Evolutionary conservation across 2,113 vertebrate genomes (phyloP).

Genomic region (Pomatorhinus ruficollis): DNA sequence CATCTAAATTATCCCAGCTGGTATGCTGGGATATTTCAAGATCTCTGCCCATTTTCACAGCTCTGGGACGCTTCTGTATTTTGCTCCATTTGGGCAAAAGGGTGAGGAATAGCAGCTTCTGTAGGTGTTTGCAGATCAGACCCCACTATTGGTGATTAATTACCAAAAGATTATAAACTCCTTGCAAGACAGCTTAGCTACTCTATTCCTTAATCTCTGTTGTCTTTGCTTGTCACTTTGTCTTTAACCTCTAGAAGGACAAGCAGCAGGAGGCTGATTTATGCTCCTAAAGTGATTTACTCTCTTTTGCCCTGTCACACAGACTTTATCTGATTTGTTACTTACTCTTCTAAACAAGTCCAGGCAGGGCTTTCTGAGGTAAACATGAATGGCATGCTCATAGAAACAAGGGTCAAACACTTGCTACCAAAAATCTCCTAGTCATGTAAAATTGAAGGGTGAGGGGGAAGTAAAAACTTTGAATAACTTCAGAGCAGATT

Average conservation of each 20-base stretch:
- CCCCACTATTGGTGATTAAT: neutral
- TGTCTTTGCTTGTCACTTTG: neutral
- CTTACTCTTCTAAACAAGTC: neutral
- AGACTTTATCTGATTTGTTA: neutral
- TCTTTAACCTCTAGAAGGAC: constrained; percentile 7
- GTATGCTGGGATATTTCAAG: neutral
- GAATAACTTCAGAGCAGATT: neutral
- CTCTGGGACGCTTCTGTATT: neutral
- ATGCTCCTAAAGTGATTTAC: neutral
- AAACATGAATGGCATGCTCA: neutral
- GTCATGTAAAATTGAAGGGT: neutral
- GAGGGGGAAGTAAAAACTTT: neutral
- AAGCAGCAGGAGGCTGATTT: neutral
- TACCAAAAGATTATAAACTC: neutral
- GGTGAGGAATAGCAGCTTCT: neutral
- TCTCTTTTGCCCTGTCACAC: neutral
- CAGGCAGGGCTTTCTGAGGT: neutral
- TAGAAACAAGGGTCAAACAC: neutral
- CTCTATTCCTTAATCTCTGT: neutral
- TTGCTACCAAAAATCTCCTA: neutral
- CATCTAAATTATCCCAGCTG: neutral
- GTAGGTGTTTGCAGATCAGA: neutral
- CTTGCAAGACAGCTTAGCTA: neutral
- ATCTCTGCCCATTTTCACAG: neutral
- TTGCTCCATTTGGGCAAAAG: neutral